Base-by-base conservation (phyloP, 2,888 invertebrate species). In the Odiellus spinosus region DNA sequence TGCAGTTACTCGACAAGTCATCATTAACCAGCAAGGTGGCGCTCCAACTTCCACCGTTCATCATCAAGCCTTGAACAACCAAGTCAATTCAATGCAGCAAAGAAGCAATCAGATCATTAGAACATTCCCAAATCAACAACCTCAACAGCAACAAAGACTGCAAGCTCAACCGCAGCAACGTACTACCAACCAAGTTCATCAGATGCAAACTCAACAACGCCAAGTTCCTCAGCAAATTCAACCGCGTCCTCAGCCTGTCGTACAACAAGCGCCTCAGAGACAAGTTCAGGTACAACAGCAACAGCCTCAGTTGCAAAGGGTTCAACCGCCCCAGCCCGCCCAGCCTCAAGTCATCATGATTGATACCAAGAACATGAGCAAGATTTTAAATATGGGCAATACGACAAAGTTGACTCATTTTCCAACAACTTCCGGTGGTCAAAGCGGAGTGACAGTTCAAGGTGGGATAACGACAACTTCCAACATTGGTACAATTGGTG, bases 351-450 rank as follows among this genome's bases (percentile, higher is more conserved):
- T 52, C 12, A 52, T 52, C 41, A 49, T 48, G 18, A 38, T 52
- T 17, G 50, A 52, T 38, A 36, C 15, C 36, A 48, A 44, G 40
- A 40, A 42, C 12, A 20, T 20, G 12, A 14, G 14, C 15, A 50
- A 50, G 17, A 49, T 48, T 32, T 47, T 45, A 15, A 52, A 42
- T 18, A 53, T 53, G 53, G 45, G 46, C n/a, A 53, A 50, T 26
- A 53, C 53, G 11, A 26, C 34, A 10, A 48, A 47, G 40, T 48
- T 53, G 14, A 46, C 46, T 10, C 53, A 53, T 39, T 53, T 47
- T 41, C 50, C 52, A 10, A 26, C 39, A 8, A 26, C 26, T 4
- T 26, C 26, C 8, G 26, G 26, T 26, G 26, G 26, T 6, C n/a
- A n/a, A n/a, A n/a, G n/a, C n/a, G 4, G 5, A 4, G 26, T 26